phyloP scores from a whole-genome alignment of 2,888 invertebrate species.

The Drosophila sordidapex region DNA sequence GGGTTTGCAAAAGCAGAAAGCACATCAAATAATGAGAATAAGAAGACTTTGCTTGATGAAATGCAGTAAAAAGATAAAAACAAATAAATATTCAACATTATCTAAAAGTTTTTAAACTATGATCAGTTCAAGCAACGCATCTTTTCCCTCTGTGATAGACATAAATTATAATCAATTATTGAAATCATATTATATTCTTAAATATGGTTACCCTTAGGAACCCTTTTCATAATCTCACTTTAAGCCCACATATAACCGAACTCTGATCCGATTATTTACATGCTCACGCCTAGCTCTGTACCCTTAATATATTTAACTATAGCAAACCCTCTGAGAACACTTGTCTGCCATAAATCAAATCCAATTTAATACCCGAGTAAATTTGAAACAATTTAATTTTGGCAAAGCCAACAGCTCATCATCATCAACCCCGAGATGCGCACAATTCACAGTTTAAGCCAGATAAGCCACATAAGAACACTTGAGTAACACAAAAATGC shows the following conservation, averaged over 20 bases:
- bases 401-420: constrained; percentile 44
- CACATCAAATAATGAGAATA: constrained; percentile 6
- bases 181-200: background rate
- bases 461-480: constrained; percentile 44
- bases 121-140: background rate
- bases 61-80: background rate
- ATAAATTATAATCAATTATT: constrained; percentile 28
- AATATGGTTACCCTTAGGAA: constrained; percentile 11
- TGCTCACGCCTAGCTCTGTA: constrained; percentile 33
- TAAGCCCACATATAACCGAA: constrained; percentile 33
- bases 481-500: constrained; percentile 24
- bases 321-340: constrained; percentile 43
- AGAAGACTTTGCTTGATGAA: background rate
- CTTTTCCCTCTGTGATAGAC: background rate
- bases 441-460: constrained; percentile 27
- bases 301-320: constrained; percentile 39
- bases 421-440: constrained; percentile 42
- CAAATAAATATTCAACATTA: background rate
- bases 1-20: background rate
- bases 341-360: constrained; percentile 71
- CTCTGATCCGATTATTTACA: constrained; percentile 8
- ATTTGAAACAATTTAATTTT: constrained; percentile 63
- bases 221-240: constrained; percentile 18
- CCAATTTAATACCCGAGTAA: constrained; percentile 51
- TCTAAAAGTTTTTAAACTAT: no score